Evolutionary conservation across 2,888 invertebrate genomes (phyloP).

Genomic region (Helleia helle): DNA sequence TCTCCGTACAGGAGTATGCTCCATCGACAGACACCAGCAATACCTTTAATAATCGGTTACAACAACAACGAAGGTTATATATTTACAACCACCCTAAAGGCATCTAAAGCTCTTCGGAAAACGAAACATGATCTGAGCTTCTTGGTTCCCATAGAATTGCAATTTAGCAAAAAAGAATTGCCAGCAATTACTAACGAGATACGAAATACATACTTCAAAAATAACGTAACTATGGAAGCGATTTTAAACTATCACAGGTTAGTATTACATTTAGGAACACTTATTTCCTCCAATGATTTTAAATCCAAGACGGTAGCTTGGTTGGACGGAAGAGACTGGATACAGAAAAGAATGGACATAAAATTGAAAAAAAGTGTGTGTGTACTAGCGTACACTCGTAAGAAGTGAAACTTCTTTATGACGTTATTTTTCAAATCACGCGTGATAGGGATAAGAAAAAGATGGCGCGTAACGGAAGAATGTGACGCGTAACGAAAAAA

Average conservation of each 20-base stretch:
- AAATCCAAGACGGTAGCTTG: too few relatives aligned
- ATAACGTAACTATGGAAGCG: slow-evolving; percentile 33
- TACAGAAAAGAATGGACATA: neutral
- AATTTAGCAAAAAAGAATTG: slow-evolving; percentile 37
- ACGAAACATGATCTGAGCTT: slow-evolving; percentile 28
- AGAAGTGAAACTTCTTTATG: too few relatives aligned
- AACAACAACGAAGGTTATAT: slow-evolving; percentile 55
- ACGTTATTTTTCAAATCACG: too few relatives aligned
- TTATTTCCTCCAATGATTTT: too few relatives aligned
- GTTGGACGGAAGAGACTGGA: neutral
- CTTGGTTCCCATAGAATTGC: slow-evolving; percentile 47
- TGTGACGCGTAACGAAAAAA: too few relatives aligned
- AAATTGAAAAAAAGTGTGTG: too few relatives aligned
- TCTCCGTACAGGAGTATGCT: slow-evolving; percentile 39
- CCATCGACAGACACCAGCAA: slow-evolving; percentile 27
- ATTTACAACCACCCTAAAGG: slow-evolving; percentile 39
- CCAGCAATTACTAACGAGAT: slow-evolving; percentile 34
- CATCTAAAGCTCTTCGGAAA: slow-evolving; percentile 28
- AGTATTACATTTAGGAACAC: too few relatives aligned
- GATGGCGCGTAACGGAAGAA: too few relatives aligned
- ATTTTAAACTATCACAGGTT: slow-evolving; percentile 51
- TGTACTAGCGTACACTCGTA: too few relatives aligned
- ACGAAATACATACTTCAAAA: slow-evolving; percentile 43
- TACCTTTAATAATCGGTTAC: slow-evolving; percentile 54
- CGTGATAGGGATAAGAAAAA: too few relatives aligned